Percentiles rank a stretch among this genome's conserved stretches.
phyloP scores from a whole-genome alignment of 2,888 invertebrate species.

The Diaprepes abbreviatus region DNA sequence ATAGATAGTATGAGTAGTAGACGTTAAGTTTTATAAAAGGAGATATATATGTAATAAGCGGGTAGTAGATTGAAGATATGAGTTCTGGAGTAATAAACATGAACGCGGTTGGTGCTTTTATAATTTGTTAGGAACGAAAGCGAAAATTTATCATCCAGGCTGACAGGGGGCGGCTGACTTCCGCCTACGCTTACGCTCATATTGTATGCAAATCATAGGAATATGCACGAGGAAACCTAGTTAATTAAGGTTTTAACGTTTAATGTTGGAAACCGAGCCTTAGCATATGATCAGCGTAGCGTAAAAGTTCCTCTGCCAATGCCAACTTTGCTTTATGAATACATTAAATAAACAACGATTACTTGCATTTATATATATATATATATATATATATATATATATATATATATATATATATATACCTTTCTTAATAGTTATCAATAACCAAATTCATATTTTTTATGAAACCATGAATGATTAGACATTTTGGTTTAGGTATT shows the following conservation, averaged over 20 bases:
- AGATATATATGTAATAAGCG: conserved; percentile 42
- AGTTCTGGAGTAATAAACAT: conserved; percentile 41
- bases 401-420: too few relatives aligned
- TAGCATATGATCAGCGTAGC: conserved; percentile 8
- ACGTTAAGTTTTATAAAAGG: conserved; percentile 1
- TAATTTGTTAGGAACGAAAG: conserved; percentile 58
- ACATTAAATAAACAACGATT: neutral
- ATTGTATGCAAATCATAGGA: conserved; percentile 51
- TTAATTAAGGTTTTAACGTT: conserved; percentile 32
- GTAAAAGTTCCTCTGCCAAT: conserved; percentile 20
- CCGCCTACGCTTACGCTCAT: conserved; percentile 56
- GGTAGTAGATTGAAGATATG: conserved; percentile 44
- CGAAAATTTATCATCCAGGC: conserved; percentile 57
- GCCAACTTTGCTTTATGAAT: neutral
- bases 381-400: too few relatives aligned
- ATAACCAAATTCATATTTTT: too few relatives aligned
- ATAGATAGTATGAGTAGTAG: neutral
- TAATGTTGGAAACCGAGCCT: conserved; percentile 19
- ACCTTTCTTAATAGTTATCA: too few relatives aligned
- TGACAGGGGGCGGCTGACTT: conserved; percentile 57
- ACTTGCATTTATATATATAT: too few relatives aligned
- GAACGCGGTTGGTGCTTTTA: conserved; percentile 56
- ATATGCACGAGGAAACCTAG: conserved; percentile 39
- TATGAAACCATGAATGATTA: too few relatives aligned
- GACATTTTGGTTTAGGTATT: too few relatives aligned